Percentiles rank a stretch among this genome's conserved stretches.
Conservation (phyloP, 1,140 invertebrate genomes). For the Meteorus sp. region DNA sequence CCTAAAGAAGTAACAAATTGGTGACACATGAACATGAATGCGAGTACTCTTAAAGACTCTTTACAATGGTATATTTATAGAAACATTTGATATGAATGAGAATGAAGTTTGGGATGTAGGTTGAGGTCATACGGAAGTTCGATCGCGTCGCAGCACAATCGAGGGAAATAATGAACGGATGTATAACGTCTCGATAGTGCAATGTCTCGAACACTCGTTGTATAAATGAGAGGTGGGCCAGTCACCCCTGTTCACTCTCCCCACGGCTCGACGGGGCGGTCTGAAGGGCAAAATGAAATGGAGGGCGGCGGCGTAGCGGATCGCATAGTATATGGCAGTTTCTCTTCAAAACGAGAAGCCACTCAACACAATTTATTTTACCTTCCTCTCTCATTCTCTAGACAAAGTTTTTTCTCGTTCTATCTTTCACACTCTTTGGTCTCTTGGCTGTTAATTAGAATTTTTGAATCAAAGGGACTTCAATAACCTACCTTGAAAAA, state of each 20-base stretch:
- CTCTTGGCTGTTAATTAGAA: not conserved
- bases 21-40: too few species aligned
- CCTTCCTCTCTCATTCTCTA: conserved; percentile 24
- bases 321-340: not conserved
- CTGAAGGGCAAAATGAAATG: conserved; percentile 39
- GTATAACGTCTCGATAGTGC: too few species aligned
- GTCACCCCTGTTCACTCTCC: conserved; percentile 15
- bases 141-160: too few species aligned
- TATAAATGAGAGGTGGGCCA: conserved; percentile 30
- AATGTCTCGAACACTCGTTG: too few species aligned
- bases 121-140: too few species aligned
- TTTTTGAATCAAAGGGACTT: too few species aligned
- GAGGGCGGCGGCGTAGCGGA: conserved; percentile 31
- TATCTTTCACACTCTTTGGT: conserved; percentile 21
- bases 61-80: too few species aligned
- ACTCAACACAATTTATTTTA: not conserved
- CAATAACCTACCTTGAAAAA: too few species aligned
- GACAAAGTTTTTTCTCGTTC: conserved; percentile 15
- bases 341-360: not conserved
- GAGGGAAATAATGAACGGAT: not conserved
- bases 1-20: too few species aligned
- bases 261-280: conserved; percentile 32
- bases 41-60: too few species aligned
- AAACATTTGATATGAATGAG: too few species aligned
- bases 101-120: too few species aligned